Percentiles rank a stretch among this genome's conserved stretches.
Conservation (phyloP, 2,888 invertebrate genomes). For the Cremastinae sp. region DNA sequence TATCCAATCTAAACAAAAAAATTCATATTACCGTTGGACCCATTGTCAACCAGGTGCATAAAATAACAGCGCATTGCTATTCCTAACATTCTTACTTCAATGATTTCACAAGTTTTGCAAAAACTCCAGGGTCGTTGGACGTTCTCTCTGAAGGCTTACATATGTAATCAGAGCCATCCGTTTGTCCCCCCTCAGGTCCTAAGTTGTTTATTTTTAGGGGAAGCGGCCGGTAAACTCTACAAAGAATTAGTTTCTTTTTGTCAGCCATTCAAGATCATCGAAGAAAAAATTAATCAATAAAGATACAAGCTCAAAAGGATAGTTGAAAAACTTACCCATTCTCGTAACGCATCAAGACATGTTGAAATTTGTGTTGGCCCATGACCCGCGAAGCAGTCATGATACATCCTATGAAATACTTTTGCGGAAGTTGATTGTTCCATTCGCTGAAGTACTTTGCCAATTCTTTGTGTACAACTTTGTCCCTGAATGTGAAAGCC, state of each 20-base stretch:
- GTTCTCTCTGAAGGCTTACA: conserved; percentile 70
- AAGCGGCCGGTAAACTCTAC: conserved; percentile 73
- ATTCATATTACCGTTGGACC: conserved; percentile 1
- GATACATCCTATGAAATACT: conserved; percentile 85
- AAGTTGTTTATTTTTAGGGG: conserved; percentile 77
- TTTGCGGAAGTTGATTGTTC: conserved; percentile 81
- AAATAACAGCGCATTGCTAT: background rate
- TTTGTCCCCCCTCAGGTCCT: conserved; percentile 73
- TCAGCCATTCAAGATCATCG: too few relatives aligned
- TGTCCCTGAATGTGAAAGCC: conserved; percentile 84
- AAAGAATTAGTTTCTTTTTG: too few relatives aligned
- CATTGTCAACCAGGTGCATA: background rate
- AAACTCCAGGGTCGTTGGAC: conserved; percentile 69
- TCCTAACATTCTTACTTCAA: conserved; percentile 65
- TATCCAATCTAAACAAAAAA: conserved; percentile 65
- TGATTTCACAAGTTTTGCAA: conserved; percentile 69
- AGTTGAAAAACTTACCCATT: conserved; percentile 77
- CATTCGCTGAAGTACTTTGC: conserved; percentile 81
- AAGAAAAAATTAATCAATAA: background rate
- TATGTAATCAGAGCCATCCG: conserved; percentile 78
- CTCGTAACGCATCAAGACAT: conserved; percentile 84
- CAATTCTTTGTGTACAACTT: conserved; percentile 84
- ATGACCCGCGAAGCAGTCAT: conserved; percentile 82
- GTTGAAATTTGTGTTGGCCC: conserved; percentile 85
- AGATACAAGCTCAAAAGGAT: background rate